Evolutionary conservation across 2,888 invertebrate genomes (phyloP).

Genomic region (Aricia artaxerxes): DNA sequence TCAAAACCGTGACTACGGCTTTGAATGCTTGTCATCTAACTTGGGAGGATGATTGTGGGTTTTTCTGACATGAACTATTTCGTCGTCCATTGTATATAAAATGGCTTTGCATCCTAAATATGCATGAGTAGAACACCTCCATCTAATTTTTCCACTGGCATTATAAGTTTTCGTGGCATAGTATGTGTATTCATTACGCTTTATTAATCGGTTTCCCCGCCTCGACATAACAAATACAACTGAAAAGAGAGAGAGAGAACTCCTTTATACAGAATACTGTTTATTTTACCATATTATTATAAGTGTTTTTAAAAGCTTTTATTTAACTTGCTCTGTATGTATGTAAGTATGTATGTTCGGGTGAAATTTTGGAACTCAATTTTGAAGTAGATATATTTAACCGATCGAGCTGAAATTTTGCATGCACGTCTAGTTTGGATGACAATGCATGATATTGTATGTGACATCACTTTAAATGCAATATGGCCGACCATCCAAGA

Average conservation of each 20-base stretch:
- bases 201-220: constrained; percentile 47
- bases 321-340: too few species aligned
- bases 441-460: too few species aligned
- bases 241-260: constrained; percentile 27
- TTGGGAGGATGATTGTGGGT: constrained; percentile 43
- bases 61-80: constrained; percentile 43
- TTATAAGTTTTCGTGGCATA: constrained; percentile 37
- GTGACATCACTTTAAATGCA: too few species aligned
- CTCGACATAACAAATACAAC: constrained; percentile 37
- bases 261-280: too few species aligned
- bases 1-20: neutral
- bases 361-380: too few species aligned
- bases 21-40: neutral
- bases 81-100: constrained; percentile 43
- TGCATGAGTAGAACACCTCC: constrained; percentile 44
- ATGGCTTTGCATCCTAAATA: constrained; percentile 42
- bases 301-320: too few species aligned
- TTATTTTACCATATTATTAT: too few species aligned
- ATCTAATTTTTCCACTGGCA: constrained; percentile 38
- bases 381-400: too few species aligned
- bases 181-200: constrained; percentile 45
- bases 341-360: too few species aligned
- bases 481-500: too few species aligned
- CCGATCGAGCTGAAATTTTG: too few species aligned
- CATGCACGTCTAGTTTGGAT: too few species aligned